A percentile compares a stretch with the other conserved stretches of the same genome.
Conservation (phyloP, 1,140 invertebrate species). For the Drosophila lacertosa region DNA sequence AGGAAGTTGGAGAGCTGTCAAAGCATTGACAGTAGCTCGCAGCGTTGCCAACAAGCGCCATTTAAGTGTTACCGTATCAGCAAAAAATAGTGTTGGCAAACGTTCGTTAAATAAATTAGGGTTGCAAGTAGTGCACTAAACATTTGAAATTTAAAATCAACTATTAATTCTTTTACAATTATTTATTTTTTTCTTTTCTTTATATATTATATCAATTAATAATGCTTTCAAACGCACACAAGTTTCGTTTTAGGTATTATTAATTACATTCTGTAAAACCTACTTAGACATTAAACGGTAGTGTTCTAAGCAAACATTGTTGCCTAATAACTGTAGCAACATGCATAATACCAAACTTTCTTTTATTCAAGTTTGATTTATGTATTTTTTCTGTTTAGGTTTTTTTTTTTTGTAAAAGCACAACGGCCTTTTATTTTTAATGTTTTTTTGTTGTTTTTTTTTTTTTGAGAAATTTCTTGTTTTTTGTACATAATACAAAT, state of each 20-base stretch:
- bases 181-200: constrained; percentile 57
- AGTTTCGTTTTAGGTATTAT: constrained; percentile 57
- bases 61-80: constrained; percentile 8
- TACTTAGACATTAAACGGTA: constrained; percentile 76
- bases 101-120: not conserved
- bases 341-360: constrained; percentile 54
- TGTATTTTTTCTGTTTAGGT: constrained; percentile 33
- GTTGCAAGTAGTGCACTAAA: constrained; percentile 13
- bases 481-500: constrained; percentile 80
- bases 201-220: constrained; percentile 52
- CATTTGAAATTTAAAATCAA: not conserved
- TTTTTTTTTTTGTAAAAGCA: constrained; percentile 36
- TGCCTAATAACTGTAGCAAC: constrained; percentile 57
- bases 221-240: constrained; percentile 59
- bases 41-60: constrained; percentile 34
- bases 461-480: constrained; percentile 34
- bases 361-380: constrained; percentile 38
- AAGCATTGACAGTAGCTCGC: constrained; percentile 41
- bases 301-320: constrained; percentile 51
- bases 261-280: constrained; percentile 79
- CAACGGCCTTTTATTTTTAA: constrained; percentile 47
- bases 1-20: constrained; percentile 65
- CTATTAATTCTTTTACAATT: constrained; percentile 61
- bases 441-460: constrained; percentile 34
- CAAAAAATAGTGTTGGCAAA: constrained; percentile 7